Evolutionary conservation across 2,888 invertebrate genomes (phyloP).

Genomic region (Zaprionus obscuricornis): DNA sequence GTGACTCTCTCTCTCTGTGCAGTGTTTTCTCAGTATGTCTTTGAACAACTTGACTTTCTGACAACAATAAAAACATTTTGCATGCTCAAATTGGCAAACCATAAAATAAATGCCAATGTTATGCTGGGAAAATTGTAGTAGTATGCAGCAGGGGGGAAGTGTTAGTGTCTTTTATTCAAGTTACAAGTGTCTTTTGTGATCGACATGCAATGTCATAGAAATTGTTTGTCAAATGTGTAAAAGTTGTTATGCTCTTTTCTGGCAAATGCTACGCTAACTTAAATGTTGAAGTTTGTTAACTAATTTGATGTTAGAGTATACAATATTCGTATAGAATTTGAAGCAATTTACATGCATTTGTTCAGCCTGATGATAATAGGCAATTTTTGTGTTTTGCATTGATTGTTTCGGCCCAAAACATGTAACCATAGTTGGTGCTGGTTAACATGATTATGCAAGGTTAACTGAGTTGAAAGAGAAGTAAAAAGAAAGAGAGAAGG

Average conservation of each 20-base stretch:
- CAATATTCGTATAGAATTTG: neutral
- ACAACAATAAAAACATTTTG: constrained; percentile 69
- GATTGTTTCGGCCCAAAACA: constrained; percentile 4
- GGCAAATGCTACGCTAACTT: neutral
- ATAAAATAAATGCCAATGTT: no score
- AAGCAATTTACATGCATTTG: neutral
- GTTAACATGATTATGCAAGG: constrained; percentile 37
- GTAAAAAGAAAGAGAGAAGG: neutral
- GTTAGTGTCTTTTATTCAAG: constrained; percentile 26
- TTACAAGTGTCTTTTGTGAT: constrained; percentile 44
- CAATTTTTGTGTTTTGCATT: constrained; percentile 11
- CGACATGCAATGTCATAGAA: constrained; percentile 58
- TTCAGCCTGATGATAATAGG: neutral
- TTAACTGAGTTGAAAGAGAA: neutral
- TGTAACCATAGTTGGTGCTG: constrained; percentile 18
- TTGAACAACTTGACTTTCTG: constrained; percentile 27
- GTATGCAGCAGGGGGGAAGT: no score
- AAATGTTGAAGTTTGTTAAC: neutral
- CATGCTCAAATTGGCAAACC: constrained; percentile 59
- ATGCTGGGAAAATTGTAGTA: no score
- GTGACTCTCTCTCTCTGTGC: no score
- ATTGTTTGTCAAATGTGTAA: constrained; percentile 64
- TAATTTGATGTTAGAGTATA: neutral
- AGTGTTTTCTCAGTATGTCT: constrained; percentile 30
- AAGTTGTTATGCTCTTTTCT: constrained; percentile 41